Conservation (phyloP, 2,797 vertebrate species). For the Labeo calbasu region DNA sequence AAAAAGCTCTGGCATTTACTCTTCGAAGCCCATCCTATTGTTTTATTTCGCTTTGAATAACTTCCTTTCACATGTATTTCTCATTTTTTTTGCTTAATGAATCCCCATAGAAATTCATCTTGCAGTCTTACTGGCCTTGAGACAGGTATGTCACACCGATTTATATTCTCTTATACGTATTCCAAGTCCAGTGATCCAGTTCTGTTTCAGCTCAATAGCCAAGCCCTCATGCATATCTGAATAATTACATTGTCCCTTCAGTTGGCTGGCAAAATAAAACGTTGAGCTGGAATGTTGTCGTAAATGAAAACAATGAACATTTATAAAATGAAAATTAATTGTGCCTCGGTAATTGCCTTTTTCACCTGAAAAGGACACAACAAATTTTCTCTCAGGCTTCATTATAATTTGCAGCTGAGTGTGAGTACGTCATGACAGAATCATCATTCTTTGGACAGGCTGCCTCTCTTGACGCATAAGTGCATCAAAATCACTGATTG, state of each 20-base stretch:
- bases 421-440: conserved; percentile 41
- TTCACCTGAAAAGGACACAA: conserved; percentile 53
- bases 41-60: conserved; percentile 10
- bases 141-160: conserved; percentile 27
- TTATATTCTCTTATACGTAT: conserved; percentile 50
- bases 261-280: conserved; percentile 33
- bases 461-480: conserved; percentile 49
- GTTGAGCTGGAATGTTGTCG: conserved; percentile 24
- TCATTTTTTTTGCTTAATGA: conserved; percentile 25
- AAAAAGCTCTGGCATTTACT: neutral
- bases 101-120: neutral
- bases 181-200: conserved; percentile 45
- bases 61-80: neutral
- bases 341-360: conserved; percentile 51
- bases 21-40: neutral
- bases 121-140: conserved; percentile 24
- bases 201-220: conserved; percentile 37
- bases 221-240: conserved; percentile 40
- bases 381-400: conserved; percentile 40
- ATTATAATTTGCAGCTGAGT: conserved; percentile 49
- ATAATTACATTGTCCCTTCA: conserved; percentile 51
- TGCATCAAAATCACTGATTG: conserved; percentile 53
- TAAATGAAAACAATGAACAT: conserved; percentile 58
- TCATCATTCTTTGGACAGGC: conserved; percentile 48
- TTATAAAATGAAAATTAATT: conserved; percentile 59